Evolutionary conservation across 1,140 invertebrate species (phyloP).

Genomic region (Drosophila kohkoa): DNA sequence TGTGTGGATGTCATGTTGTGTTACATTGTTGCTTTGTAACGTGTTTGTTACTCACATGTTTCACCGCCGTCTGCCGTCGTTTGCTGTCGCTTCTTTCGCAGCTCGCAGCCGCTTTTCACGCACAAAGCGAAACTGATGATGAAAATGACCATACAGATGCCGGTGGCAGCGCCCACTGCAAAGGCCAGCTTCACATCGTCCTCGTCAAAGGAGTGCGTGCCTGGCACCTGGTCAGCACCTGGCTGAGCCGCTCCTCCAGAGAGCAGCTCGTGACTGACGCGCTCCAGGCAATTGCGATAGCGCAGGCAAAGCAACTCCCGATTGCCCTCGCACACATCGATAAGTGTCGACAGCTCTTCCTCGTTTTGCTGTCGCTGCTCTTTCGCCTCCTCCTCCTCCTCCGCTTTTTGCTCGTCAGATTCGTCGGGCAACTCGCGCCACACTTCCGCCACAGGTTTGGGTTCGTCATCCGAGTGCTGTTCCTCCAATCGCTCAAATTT

Average conservation of each 20-base stretch:
- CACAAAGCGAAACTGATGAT: constrained; percentile 73
- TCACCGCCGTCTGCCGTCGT: constrained; percentile 13
- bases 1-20: too few relatives aligned
- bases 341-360: constrained; percentile 44
- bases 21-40: too few relatives aligned
- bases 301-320: constrained; percentile 66
- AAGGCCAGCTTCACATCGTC: constrained; percentile 74
- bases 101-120: constrained; percentile 72
- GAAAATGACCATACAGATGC: constrained; percentile 76
- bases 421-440: constrained; percentile 65
- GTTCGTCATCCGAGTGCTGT: constrained; percentile 29
- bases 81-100: constrained; percentile 53
- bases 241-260: constrained; percentile 34
- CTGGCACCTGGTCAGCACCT: constrained; percentile 32
- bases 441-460: constrained; percentile 51
- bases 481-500: constrained; percentile 60
- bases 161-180: constrained; percentile 68
- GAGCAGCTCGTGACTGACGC: constrained; percentile 64
- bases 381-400: not conserved
- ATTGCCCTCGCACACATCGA: constrained; percentile 65
- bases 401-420: constrained; percentile 49
- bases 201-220: constrained; percentile 63
- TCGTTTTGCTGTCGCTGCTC: constrained; percentile 3
- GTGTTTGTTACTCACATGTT: constrained; percentile 25
- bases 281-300: constrained; percentile 70